A percentile compares a stretch with the other conserved stretches of the same genome.
These are phyloP conservation scores for Petrocephalus microphthalmus DNA, from an alignment of 2,113 vertebrate genomes.

Conservation along the genomic window DNA sequence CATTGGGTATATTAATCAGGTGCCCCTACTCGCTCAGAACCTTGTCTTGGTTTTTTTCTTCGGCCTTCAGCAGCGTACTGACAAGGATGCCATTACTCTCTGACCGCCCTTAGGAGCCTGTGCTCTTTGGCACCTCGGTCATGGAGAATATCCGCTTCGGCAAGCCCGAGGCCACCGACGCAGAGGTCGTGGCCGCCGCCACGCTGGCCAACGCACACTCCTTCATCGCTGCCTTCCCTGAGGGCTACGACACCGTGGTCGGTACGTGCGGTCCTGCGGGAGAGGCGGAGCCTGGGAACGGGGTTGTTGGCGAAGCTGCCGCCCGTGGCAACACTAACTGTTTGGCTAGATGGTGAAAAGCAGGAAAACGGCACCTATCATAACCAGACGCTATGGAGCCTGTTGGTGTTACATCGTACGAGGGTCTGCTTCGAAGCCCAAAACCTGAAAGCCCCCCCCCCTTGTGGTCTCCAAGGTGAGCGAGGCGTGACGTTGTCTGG, in stretches of 20 bases:
- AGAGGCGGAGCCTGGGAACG: background rate
- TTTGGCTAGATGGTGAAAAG: background rate
- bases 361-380: background rate
- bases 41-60: background rate
- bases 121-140: slow-evolving; percentile 82
- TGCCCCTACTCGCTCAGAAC: slow-evolving; percentile 24
- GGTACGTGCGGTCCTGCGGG: slow-evolving; percentile 58
- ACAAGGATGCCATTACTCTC: background rate
- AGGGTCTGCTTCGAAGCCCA: background rate
- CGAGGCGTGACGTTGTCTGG: slow-evolving; percentile 80
- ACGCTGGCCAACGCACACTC: slow-evolving; percentile 78
- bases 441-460: background rate
- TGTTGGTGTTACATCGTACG: background rate
- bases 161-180: slow-evolving; percentile 71
- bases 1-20: slow-evolving; percentile 93
- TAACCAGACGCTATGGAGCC: background rate
- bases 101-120: slow-evolving; percentile 69
- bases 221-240: slow-evolving; percentile 80
- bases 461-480: slow-evolving; percentile 62
- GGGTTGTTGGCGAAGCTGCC: too few relatives aligned
- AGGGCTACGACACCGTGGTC: slow-evolving; percentile 79
- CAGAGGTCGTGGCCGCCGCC: slow-evolving; percentile 72
- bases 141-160: slow-evolving; percentile 95
- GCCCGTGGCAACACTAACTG: background rate
- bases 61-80: too few relatives aligned